These are phyloP conservation scores for Nasonia oneida DNA, from an alignment of 2,888 invertebrate species.

Conservation along the genomic window DNA sequence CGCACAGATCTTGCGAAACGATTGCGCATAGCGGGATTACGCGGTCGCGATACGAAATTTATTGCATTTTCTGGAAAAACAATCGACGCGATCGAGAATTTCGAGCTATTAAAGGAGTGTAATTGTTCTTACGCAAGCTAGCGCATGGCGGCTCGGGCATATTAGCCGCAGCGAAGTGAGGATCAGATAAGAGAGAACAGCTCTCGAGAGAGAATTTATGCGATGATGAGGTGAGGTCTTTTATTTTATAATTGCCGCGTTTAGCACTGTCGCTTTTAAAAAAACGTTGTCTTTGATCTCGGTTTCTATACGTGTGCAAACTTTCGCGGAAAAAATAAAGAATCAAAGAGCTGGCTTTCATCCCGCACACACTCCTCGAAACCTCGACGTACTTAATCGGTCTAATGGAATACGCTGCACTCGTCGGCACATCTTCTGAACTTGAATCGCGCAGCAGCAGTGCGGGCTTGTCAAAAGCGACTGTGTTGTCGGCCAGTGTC, in stretches of 20 bases:
- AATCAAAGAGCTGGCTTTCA: slow-evolving; percentile 3
- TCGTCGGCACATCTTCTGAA: not conserved
- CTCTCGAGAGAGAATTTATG: slow-evolving; percentile 21
- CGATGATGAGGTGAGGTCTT: slow-evolving; percentile 18
- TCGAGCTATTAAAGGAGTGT: slow-evolving; percentile 1
- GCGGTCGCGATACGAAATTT: slow-evolving; percentile 46
- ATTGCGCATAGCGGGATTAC: slow-evolving; percentile 10
- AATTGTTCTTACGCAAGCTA: slow-evolving; percentile 42
- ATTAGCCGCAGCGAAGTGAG: not conserved
- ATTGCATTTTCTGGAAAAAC: slow-evolving; percentile 42
- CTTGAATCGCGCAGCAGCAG: not conserved
- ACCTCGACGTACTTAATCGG: not conserved
- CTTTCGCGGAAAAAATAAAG: not conserved
- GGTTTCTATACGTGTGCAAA: not conserved
- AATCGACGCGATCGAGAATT: slow-evolving; percentile 24
- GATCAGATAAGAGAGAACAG: not conserved
- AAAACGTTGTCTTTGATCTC: not conserved
- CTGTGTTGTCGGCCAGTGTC: not conserved
- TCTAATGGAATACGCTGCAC: slow-evolving; percentile 21
- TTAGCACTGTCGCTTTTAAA: not conserved
- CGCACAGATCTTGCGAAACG: slow-evolving; percentile 49
- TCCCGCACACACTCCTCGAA: not conserved
- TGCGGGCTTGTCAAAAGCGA: not conserved
- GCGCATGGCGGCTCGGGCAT: too few species aligned
- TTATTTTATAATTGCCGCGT: slow-evolving; percentile 1